These are phyloP conservation scores for Emydocephalus ijimae DNA, from an alignment of 2,113 vertebrate genomes.

Conservation along the genomic window DNA sequence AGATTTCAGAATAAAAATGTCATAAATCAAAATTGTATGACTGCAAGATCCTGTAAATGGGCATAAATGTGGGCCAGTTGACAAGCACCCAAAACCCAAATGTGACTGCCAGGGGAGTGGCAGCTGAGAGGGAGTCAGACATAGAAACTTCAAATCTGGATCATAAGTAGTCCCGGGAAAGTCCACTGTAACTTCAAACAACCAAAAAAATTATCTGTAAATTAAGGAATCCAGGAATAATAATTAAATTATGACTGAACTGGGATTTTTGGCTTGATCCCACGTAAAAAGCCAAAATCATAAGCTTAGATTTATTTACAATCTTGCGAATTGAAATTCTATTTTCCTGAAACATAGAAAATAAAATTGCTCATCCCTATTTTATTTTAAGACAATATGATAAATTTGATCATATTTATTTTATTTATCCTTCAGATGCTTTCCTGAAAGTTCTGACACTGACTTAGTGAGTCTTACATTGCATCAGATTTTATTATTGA, in stretches of 20 bases:
- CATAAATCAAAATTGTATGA: neutral
- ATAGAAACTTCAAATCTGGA: neutral
- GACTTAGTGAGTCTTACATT: neutral
- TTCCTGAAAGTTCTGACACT: neutral
- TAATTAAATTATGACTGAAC: neutral
- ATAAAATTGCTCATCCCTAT: neutral
- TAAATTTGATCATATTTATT: neutral
- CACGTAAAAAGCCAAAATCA: neutral
- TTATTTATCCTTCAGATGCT: neutral
- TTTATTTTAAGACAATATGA: neutral
- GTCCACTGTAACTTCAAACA: neutral
- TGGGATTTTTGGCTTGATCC: neutral
- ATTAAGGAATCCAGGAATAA: neutral
- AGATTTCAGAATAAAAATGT: neutral
- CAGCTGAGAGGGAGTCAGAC: neutral
- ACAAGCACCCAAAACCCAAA: neutral
- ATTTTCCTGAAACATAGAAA: neutral
- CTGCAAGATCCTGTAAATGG: neutral
- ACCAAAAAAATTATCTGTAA: neutral
- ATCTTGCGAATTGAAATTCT: neutral
- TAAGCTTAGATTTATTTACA: neutral
- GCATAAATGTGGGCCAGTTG: neutral
- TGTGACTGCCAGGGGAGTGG: neutral
- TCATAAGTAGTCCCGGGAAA: neutral
- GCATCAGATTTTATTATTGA: neutral